Conservation (phyloP, 2,797 vertebrate genomes). For the Vespertilio murinus region DNA sequence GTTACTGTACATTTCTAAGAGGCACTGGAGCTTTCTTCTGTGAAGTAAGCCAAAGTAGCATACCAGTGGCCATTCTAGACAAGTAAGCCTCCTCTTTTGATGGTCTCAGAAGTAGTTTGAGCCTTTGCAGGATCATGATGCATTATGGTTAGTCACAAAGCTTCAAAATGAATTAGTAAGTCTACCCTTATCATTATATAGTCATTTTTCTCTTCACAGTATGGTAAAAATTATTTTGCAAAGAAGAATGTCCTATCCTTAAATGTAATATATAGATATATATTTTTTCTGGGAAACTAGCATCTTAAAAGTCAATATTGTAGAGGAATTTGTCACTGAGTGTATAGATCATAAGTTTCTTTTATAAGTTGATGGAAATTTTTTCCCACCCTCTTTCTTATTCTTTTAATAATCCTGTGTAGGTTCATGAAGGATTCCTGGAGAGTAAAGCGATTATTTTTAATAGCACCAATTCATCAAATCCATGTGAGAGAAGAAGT, state of each 20-base stretch:
- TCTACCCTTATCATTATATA: not conserved
- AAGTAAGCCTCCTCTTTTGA: not conserved
- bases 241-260: not conserved
- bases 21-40: not conserved
- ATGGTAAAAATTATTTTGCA: constrained; percentile 1
- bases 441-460: constrained; percentile 66
- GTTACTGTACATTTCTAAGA: not conserved
- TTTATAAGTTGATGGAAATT: constrained; percentile 4
- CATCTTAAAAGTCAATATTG: not conserved
- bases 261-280: not conserved
- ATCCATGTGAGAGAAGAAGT: constrained; percentile 72
- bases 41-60: not conserved
- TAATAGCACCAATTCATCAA: constrained; percentile 71
- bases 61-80: not conserved
- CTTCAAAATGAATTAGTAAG: not conserved
- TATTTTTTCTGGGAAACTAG: not conserved
- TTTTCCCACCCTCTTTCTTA: not conserved
- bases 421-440: constrained; percentile 89
- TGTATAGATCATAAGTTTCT: not conserved
- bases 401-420: not conserved
- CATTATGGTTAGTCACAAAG: not conserved
- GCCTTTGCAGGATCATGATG: not conserved
- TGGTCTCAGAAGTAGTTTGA: not conserved
- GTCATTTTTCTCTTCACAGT: constrained; percentile 8
- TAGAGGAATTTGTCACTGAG: not conserved